Base-by-base conservation (phyloP, 2,888 invertebrate genomes). In the Odontomyia ornata region DNA sequence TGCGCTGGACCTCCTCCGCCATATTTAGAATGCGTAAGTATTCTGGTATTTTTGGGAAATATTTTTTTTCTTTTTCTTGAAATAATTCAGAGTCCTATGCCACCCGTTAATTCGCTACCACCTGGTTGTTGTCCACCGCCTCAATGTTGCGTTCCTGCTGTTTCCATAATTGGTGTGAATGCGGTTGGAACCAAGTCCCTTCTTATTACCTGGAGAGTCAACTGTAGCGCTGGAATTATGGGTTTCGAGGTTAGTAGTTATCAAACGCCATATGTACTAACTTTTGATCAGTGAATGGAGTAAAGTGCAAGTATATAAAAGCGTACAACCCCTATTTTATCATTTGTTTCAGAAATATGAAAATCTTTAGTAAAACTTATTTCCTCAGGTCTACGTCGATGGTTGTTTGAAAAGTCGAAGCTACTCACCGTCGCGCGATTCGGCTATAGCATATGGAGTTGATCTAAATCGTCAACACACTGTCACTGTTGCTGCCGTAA, bases 391-490 rank as follows among this genome's bases (percentile, higher is more conserved):
- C n/a, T 64, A 2, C 30, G 30, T 64, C 15, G 64, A 64, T 30
- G 64, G 30, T 13, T 64, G 64, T 18, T 15, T 64, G 64, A 64
- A 64, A 30, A 64, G 64, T 23, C 64, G 64, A 64, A 28, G 64
- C 18, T 64, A 13, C 28, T 64, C 64, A 13, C 27, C 30, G 0
- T 11, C n/a, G 15, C 28, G 64, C 13, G 28, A 27, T 4, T 64
- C 28, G 15, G 64, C 64, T 18, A 15, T 64, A 15, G 64, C 64
- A 13, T 64, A 28, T n/a, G 28, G 28, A 9, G 64, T 64, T 5
- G 64, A 64, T 30, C 5, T 64, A n/a, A 30, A 25, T 30, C 21
- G n/a, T 15, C 21, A 64, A 27, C 64, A 64, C 30, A 30, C 23
- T n/a, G n/a, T 64, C 15, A 64, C 28, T 11, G 64, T 64, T 9